A percentile compares a stretch with the other conserved stretches of the same genome.
These are phyloP conservation scores for Urophycis tenuis DNA, from an alignment of 2,797 vertebrate genomes.

Conservation along the genomic window DNA sequence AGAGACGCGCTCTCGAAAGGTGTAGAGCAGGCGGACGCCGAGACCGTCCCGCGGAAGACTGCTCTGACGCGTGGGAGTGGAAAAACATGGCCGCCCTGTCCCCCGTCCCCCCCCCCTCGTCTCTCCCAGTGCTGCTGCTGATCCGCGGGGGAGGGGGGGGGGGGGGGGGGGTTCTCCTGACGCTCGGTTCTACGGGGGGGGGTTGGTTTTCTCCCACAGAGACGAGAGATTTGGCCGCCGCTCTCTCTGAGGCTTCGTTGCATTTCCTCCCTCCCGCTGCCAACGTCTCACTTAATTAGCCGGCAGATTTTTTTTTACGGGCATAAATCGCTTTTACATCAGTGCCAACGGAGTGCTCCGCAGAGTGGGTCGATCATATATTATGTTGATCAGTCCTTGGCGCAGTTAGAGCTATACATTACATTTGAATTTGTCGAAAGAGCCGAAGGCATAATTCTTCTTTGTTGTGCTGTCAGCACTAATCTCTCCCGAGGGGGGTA, in stretches of 20 bases:
- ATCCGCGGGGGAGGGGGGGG: neutral
- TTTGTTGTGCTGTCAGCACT: slow-evolving; percentile 68
- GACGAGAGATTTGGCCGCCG: slow-evolving; percentile 43
- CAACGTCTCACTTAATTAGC: slow-evolving; percentile 70
- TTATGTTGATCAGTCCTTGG: slow-evolving; percentile 65
- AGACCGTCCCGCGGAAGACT: too few species aligned
- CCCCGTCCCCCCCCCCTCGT: too few species aligned
- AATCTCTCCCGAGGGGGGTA: slow-evolving; percentile 66
- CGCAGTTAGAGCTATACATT: slow-evolving; percentile 60
- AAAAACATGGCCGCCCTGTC: too few species aligned
- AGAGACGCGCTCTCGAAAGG: too few species aligned
- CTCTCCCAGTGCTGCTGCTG: too few species aligned
- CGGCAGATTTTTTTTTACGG: slow-evolving; percentile 61
- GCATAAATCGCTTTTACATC: slow-evolving; percentile 67
- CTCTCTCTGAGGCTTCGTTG: slow-evolving; percentile 61
- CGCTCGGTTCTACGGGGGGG: neutral
- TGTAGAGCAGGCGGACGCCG: too few species aligned
- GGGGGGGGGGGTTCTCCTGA: neutral
- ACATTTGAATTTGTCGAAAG: slow-evolving; percentile 64
- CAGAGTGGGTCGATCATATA: slow-evolving; percentile 70
- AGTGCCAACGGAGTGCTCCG: slow-evolving; percentile 55
- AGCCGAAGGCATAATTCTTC: slow-evolving; percentile 58
- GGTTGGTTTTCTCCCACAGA: slow-evolving; percentile 19
- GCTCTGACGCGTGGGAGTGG: too few species aligned
- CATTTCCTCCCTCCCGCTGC: slow-evolving; percentile 54